Evolutionary conservation across 64 coral and sea anemone genomes (phyloP).

Genomic region (Montipora capricornis): DNA sequence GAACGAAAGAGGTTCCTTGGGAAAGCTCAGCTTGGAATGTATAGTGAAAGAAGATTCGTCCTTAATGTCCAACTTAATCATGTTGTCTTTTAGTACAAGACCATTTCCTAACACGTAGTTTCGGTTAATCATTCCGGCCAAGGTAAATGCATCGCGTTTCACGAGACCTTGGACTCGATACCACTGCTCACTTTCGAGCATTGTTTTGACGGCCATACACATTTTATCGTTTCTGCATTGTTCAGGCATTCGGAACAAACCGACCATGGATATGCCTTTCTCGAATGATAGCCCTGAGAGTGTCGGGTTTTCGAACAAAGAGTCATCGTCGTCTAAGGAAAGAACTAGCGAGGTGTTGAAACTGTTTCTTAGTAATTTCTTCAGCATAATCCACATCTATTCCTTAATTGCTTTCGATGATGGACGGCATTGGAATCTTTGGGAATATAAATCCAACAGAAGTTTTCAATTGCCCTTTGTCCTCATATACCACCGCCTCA

Average conservation of each 20-base stretch:
- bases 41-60: conserved; percentile 61
- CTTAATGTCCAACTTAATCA: conserved; percentile 72
- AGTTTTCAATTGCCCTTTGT: conserved; percentile 76
- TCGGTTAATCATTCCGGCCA: conserved; percentile 70
- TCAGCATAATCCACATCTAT: conserved; percentile 70
- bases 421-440: conserved; percentile 88
- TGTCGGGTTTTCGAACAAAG: conserved; percentile 87
- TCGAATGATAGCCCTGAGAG: conserved; percentile 81
- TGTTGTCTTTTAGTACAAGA: conserved; percentile 85
- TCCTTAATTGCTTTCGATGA: conserved; percentile 89
- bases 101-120: conserved; percentile 85
- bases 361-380: conserved; percentile 83
- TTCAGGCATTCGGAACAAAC: conserved; percentile 82
- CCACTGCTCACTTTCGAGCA: conserved; percentile 86
- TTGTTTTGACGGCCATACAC: conserved; percentile 65
- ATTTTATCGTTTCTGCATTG: conserved; percentile 77
- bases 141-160: conserved; percentile 63
- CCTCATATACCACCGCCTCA: conserved; percentile 92
- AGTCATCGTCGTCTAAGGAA: conserved; percentile 78
- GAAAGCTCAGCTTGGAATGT: conserved; percentile 61
- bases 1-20: conserved; percentile 82
- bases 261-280: conserved; percentile 81
- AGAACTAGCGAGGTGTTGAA: conserved; percentile 87
- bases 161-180: conserved; percentile 90
- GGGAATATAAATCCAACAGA: conserved; percentile 91